Evolutionary conservation across 2,797 vertebrate genomes (phyloP), one percentile per base, ranked within the genome.

Genomic region (Tolypeutes matacus): DNA sequence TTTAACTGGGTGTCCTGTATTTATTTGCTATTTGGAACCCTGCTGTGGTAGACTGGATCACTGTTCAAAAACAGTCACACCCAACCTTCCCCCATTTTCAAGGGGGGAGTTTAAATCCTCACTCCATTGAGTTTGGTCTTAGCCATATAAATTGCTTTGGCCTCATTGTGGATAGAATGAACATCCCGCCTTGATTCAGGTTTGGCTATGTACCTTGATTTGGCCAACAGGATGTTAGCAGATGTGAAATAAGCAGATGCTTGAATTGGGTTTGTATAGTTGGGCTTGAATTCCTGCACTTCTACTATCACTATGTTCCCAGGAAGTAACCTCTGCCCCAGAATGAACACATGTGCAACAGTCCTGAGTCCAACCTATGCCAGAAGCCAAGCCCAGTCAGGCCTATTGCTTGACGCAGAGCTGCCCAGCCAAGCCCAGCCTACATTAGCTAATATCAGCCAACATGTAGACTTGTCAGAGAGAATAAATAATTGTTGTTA

Each of bases 21-120:
- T 76, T 83, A 75, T 81, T 90, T 94, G 64, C 25, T 91, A 42
- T 53, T 51, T 91, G 49, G 29, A 82, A 69, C 46, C 31, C 2
- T 18, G n/a, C 60, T 78, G 42, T 25, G 29, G 29, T 49, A 36
- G 11, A 67, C 53, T 67, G 60, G 4, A 53, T 53, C 77, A n/a
- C 51, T 89, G 4, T 76, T 89, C 42, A 67, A 84, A 91, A 51
- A 60, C 81, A 94, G 51, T 81, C 34, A 89, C 58, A 56, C 0
- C 21, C 11, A 91, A 67, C 3, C 25, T 5, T 67, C 5, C 3
- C 21, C 27, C 12, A 91, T 86, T 60, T 80, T 86, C n/a, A 88
- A 21, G 25, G 31, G 39, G 64, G 36, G 15, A 91, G 49, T 39
- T 94, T 46, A 76, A 93, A 82, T 65, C 67, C 7, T 10, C 21